Conservation (phyloP, 1,140 invertebrate species). For the Bilobella aurantiaca region DNA sequence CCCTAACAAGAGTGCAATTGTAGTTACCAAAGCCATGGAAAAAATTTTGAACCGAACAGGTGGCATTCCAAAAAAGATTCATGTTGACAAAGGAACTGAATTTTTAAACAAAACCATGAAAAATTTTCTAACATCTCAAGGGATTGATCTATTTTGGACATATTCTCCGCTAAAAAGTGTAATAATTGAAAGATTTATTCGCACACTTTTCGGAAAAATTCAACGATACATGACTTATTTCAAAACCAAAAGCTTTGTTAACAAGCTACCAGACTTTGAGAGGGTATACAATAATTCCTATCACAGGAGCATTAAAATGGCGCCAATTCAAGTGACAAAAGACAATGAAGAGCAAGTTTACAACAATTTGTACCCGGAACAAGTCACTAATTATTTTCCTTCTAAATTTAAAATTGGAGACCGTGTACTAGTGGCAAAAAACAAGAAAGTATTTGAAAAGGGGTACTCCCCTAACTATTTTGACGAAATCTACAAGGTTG, state of each 20-base stretch:
- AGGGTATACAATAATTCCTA: constrained; percentile 15
- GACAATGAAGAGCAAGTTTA: constrained; percentile 13
- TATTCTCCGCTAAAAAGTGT: constrained; percentile 1
- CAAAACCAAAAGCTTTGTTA: constrained; percentile 1
- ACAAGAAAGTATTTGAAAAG: constrained; percentile 1
- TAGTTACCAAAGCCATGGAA: constrained; percentile 9
- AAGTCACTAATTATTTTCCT: neutral
- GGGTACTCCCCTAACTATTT: constrained; percentile 1
- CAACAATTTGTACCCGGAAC: neutral
- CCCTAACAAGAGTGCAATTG: constrained; percentile 8
- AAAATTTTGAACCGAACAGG: constrained; percentile 1
- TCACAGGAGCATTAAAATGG: constrained; percentile 8
- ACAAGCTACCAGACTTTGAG: constrained; percentile 10
- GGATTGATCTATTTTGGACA: constrained; percentile 11
- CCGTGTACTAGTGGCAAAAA: neutral
- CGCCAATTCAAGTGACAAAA: constrained; percentile 9
- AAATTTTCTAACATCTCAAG: neutral
- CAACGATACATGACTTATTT: constrained; percentile 11
- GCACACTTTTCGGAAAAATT: constrained; percentile 1
- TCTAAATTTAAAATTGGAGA: constrained; percentile 8
- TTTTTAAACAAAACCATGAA: neutral
- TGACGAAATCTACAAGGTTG: neutral
- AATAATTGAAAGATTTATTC: constrained; percentile 9
- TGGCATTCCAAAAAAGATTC: neutral
- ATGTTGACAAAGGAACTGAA: constrained; percentile 15